phyloP scores from a whole-genome alignment of 1,140 invertebrate genomes.

The Himalopsyche phryganea region DNA sequence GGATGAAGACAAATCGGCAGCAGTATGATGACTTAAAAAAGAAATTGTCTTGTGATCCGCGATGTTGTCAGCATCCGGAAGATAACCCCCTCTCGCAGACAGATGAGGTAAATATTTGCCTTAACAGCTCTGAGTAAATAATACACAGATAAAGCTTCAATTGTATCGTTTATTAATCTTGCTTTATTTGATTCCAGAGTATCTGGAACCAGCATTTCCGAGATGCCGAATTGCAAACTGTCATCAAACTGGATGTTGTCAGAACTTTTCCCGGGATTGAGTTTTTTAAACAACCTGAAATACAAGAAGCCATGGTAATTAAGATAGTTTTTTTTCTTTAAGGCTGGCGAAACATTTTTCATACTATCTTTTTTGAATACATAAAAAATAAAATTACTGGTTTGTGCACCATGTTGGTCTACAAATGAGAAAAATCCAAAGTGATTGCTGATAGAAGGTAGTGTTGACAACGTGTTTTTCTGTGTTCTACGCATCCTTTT shows the following conservation, averaged over 20 bases:
- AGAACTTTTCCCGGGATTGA: slow-evolving; percentile 71
- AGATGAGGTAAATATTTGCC: slow-evolving; percentile 14
- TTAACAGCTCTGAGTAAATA: background rate
- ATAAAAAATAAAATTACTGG: no score
- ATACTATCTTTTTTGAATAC: background rate
- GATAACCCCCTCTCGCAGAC: slow-evolving; percentile 29
- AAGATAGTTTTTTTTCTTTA: slow-evolving; percentile 28
- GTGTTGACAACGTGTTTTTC: no score
- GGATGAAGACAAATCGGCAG: slow-evolving; percentile 16
- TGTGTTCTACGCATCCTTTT: no score
- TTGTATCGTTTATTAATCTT: no score
- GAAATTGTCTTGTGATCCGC: slow-evolving; percentile 20
- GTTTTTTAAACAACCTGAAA: slow-evolving; percentile 61
- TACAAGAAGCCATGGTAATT: slow-evolving; percentile 64
- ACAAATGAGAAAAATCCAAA: no score
- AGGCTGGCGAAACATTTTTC: background rate
- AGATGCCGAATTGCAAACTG: slow-evolving; percentile 62
- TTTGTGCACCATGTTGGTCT: no score
- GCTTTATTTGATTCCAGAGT: slow-evolving; percentile 47
- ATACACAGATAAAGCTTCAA: background rate
- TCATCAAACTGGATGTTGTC: slow-evolving; percentile 70
- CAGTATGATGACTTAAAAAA: slow-evolving; percentile 18
- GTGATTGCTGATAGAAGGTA: no score
- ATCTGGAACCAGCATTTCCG: slow-evolving; percentile 73
- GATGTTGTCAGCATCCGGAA: slow-evolving; percentile 6